phyloP scores from a whole-genome alignment of 2,888 invertebrate species.

The Tupiocoris notatus region DNA sequence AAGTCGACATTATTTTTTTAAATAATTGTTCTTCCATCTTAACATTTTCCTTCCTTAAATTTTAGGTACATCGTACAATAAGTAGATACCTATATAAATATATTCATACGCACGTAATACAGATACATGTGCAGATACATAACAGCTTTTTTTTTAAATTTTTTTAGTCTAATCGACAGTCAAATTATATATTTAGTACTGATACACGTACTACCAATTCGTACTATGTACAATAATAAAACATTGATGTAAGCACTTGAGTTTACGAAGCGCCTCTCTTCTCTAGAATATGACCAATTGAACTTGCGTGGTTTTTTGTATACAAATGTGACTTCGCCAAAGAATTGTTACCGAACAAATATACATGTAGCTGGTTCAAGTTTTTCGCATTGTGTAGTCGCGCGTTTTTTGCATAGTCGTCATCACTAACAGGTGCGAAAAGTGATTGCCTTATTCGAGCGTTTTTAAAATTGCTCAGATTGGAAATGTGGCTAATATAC shows the following conservation, averaged over 20 bases:
- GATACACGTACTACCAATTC: conserved; percentile 42
- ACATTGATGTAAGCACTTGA: conserved; percentile 42
- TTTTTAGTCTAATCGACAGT: conserved; percentile 46
- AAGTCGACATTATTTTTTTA: conserved; percentile 37
- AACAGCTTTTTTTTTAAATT: conserved; percentile 31
- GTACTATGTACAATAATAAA: conserved; percentile 43
- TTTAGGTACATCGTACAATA: conserved; percentile 29
- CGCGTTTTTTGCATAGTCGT: not conserved
- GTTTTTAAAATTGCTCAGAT: too few species aligned
- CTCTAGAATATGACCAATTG: conserved; percentile 11
- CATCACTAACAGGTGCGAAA: not conserved
- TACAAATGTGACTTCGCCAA: not conserved
- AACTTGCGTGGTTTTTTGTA: conserved; percentile 14
- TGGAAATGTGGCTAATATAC: too few species aligned
- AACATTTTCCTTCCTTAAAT: conserved; percentile 27
- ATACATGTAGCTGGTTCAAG: conserved; percentile 45
- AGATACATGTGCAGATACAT: conserved; percentile 40
- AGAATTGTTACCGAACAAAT: not conserved
- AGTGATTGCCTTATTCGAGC: too few species aligned
- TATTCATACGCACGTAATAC: conserved; percentile 36
- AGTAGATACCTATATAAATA: conserved; percentile 24
- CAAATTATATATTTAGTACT: conserved; percentile 41
- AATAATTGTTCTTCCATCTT: conserved; percentile 34
- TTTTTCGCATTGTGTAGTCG: not conserved
- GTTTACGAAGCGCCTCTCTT: conserved; percentile 41